phyloP scores from a whole-genome alignment of 2,113 vertebrate genomes.

The Onychorhynchus coronatus region DNA sequence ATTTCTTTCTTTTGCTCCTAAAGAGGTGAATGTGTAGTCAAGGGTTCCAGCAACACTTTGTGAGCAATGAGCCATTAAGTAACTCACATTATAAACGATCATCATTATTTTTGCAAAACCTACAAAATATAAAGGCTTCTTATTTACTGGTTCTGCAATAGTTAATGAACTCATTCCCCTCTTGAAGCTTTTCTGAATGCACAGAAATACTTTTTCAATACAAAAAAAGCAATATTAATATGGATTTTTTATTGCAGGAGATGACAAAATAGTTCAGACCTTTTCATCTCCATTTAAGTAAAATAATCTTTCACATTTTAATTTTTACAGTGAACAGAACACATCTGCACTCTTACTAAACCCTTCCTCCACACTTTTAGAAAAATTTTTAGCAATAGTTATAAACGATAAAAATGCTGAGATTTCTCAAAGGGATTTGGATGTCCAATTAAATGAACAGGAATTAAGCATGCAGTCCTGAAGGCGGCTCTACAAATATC shows the following conservation, averaged over 20 bases:
- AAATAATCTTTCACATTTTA: background rate
- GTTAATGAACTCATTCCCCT: background rate
- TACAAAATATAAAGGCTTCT: background rate
- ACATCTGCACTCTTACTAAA: background rate
- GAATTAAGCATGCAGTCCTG: slow-evolving; percentile 30
- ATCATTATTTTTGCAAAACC: background rate
- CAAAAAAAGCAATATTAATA: background rate
- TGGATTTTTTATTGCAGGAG: background rate
- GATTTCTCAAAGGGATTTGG: background rate
- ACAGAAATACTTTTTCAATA: background rate
- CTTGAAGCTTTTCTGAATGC: background rate
- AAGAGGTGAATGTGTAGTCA: background rate
- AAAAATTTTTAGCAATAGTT: background rate
- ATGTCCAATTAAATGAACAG: slow-evolving; percentile 21
- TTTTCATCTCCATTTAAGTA: background rate
- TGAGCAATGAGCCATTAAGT: background rate
- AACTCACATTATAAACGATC: background rate
- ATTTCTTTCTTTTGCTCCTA: background rate
- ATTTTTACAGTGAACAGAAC: slow-evolving; percentile 2
- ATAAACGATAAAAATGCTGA: background rate
- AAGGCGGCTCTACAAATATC: slow-evolving; percentile 46
- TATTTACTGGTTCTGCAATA: background rate
- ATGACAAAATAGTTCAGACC: background rate
- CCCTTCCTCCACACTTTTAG: background rate
- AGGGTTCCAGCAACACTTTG: background rate